Evolutionary conservation across 1,140 invertebrate species (phyloP), one percentile per base, ranked within the genome.

Genomic region (Camponotus floridanus): DNA sequence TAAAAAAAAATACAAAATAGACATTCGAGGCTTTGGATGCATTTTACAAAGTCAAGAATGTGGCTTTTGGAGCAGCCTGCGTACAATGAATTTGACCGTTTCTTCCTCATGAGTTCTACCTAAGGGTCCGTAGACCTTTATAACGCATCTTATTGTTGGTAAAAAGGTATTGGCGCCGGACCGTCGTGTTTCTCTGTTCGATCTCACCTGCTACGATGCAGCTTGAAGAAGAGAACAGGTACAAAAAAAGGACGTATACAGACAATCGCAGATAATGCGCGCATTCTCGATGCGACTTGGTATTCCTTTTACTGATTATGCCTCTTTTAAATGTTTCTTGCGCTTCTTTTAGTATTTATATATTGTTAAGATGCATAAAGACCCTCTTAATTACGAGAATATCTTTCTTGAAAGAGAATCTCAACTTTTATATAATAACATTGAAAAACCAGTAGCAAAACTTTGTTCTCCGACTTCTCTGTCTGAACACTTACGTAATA

Each of bases 81-180:
- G 65, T 39, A 65, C 86, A 86, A 26, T 26, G 1, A 26, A 26
- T 36, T 86, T 88, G 86, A 61, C 64, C 81, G 65, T 74, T 92
- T 88, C 81, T 57, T 87, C 83, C 86, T 87, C 62, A 83, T 84
- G 86, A 70, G 76, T 84, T 84, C 86, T 84, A 86, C 91, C 86
- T 76, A 91, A 92, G 87, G 86, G 73, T 89, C 76, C 76, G 11
- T 36, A 33, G 87, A 73, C 81, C 78, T 67, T 85, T 64, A 65
- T 79, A 80, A n/a, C 42, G 79, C 86, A 86, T 81, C 86, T 91
- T 91, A 51, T 51, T 51, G 48, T 51, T 18, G 86, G 91, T 93
- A 92, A 90, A 86, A 90, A 90, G 89, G 87, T 93, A 93, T 92
- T 92, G 92, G 91, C 88, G 89, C 79, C 73, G 70, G 65, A 79